Base-by-base conservation (phyloP, 37 sponge, comb jelly and placozoan genomes). In the Aplysina aerophoba region DNA sequence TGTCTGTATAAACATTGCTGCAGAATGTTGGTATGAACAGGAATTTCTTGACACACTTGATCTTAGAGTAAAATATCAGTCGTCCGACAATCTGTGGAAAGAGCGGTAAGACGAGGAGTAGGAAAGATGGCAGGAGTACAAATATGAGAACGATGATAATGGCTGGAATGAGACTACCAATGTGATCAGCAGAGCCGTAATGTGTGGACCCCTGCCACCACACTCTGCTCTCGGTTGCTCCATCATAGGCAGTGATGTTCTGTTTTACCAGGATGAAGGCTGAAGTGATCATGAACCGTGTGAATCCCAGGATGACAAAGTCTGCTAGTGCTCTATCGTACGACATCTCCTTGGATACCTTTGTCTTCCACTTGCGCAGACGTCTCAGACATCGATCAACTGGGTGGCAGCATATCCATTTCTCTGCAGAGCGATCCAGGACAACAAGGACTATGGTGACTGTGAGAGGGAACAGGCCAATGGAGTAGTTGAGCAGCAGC, bases 301-400 rank as follows among this genome's bases (percentile, higher is more conserved):
- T 50, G 54, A 75, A 75, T 11, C 54, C 78, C 22, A 75, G 54
- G 21, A 75, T 41, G n/a, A 44, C 22, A 36, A 75, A 75, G 53
- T 16, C 24, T 25, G 78, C 37, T 17, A 75, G 21, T 16, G 78
- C 78, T 53, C 54, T 40, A 25, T 40, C 54, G 37, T 75, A 75
- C 0, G 44, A 40, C 17, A 12, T 30, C 17, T 30, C 34, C 1
- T 30, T 69, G 30, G 17, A 69, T 17, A 34, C 13, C 71, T 69
- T 69, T 1, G 34, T 17, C 78, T 75, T 75, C 17, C 37, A 75
- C 44, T 53, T 75, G 1, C 78, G 78, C 28, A 62, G 28, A 62
- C 64, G 12, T 62, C 64, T 62, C 54, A 75, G 78, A 75, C 78
- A 75, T n/a, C 25, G 20, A 34, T 16, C 17, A 15, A 40, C 21